Evolutionary conservation across 37 sponge, comb jelly and placozoan genomes (phyloP), one percentile per base, ranked within the genome.

Genomic region (Chondrosia reniformis): DNA sequence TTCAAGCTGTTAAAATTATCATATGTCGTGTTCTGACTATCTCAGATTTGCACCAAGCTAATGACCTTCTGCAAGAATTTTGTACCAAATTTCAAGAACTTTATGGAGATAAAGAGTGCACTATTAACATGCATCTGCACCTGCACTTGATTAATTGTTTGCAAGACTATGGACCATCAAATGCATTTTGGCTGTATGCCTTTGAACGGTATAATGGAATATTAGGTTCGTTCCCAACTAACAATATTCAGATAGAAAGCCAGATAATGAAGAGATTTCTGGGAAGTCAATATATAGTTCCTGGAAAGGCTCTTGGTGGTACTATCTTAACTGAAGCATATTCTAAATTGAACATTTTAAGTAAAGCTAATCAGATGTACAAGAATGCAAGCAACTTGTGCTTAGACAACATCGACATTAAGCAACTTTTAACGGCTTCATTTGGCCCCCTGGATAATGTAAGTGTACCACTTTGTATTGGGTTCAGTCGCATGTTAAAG

Each of bases 101-200:
- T 0, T 84, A 84, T 84, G 89, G 89, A 3, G 21, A 32, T 33
- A 43, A 80, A 0, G 3, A 54, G 45, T 76, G 81, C 42, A 89
- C 85, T 1, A 32, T 54, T 4, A 88, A 88, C 59, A 63, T 88
- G 76, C 89, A 88, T 55, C n/a, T 88, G 33, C 84, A 84, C 33
- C 41, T 84, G 10, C 89, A 88, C 34, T 42, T 88, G 6, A 76
- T 73, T 25, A 34, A 88, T 12, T 41, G 61, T 44, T 27, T 88
- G 27, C 45, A 79, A 0, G 84, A 88, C 30, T 66, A 66, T 36
- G 67, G 67, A 40, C 67, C 67, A 17, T 36, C 67, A 66, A 36
- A 31, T 66, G 67, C 39, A 37, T 66, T 66, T 66, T 66, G 67
- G 67, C 40, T 66, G 67, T 66, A 66, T 30, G 22, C 67, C 36